Evolutionary conservation across 2,113 vertebrate species (phyloP), one percentile per base, ranked within the genome.

Genomic region (Peromyscus maniculatus): DNA sequence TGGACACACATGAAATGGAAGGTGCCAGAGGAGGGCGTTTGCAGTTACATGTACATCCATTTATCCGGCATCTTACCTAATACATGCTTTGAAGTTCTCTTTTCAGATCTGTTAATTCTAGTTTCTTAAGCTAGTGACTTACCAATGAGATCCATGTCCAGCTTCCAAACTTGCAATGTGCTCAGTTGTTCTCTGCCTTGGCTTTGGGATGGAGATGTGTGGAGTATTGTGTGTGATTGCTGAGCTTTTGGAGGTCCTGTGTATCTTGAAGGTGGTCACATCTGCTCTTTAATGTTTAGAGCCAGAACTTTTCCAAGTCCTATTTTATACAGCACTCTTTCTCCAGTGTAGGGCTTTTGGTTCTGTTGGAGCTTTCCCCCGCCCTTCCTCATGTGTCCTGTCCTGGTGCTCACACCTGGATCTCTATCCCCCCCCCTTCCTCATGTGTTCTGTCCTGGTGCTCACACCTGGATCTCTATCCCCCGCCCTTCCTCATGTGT

Each of bases 31-130:
- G 31, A 92, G 79, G 8, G 43, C 36, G 89, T 93, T 16, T 26
- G 31, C 90, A 36, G 24, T 28, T 43, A 1, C 69, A 16, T 84
- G 26, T 80, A 1, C 52, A 36, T 87, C 5, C 19, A 67, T 57
- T 91, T 33, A 24, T 62, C 6, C 55, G 26, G 24, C 12, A 77
- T 86, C 39, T 39, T 46, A 46, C 28, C 57, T n/a, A 62, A 64
- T 17, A 26, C 71, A 79, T 3, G 84, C 72, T 82, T 72, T 57
- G 19, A 89, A 72, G 8, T 66, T 75, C 67, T 64, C 49, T 87
- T 95, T 72, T 64, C 31, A 90, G 28, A 15, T 92, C 22, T 89
- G 0, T 92, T 72, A 78, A 36, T 91, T 95, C 21, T 89, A 36
- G n/a, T 87, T 93, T 49, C 43, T 86, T 74, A 31, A 13, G 21